phyloP scores from a whole-genome alignment of 1,140 invertebrate species.

The Anthonomus grandis region DNA sequence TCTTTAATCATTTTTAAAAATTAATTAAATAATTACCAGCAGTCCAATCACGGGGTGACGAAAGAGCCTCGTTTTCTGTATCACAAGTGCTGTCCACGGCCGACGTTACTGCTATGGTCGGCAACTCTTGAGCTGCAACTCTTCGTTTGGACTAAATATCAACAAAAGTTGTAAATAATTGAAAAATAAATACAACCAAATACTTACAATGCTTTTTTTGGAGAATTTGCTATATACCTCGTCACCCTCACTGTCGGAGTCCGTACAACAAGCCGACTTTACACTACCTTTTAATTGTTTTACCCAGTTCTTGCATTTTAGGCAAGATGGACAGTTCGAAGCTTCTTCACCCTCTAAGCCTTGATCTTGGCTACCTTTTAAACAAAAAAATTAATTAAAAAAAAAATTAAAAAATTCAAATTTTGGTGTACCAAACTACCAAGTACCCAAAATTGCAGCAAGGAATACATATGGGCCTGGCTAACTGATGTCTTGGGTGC shows the following conservation, averaged over 20 bases:
- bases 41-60: constrained; percentile 45
- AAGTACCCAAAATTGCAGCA: not conserved
- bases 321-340: constrained; percentile 31
- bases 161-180: not conserved
- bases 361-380: constrained; percentile 20
- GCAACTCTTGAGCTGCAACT: constrained; percentile 14
- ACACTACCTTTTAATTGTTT: constrained; percentile 35
- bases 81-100: constrained; percentile 32
- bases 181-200: not conserved
- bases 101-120: constrained; percentile 20
- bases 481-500: not conserved
- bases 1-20: not conserved
- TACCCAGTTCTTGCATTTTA: constrained; percentile 45
- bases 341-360: constrained; percentile 8
- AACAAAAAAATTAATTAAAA: not conserved
- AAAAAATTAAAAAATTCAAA: too few relatives aligned
- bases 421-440: not conserved
- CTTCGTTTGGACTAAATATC: constrained; percentile 16
- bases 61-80: constrained; percentile 36
- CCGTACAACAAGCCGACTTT: constrained; percentile 23
- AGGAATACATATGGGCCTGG: not conserved
- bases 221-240: constrained; percentile 19
- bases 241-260: constrained; percentile 35
- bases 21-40: constrained; percentile 27
- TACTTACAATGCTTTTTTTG: constrained; percentile 22